Percentiles rank a stretch among this genome's conserved stretches.
Conservation (phyloP, 2,797 vertebrate genomes). For the Melanogrammus aeglefinus region DNA sequence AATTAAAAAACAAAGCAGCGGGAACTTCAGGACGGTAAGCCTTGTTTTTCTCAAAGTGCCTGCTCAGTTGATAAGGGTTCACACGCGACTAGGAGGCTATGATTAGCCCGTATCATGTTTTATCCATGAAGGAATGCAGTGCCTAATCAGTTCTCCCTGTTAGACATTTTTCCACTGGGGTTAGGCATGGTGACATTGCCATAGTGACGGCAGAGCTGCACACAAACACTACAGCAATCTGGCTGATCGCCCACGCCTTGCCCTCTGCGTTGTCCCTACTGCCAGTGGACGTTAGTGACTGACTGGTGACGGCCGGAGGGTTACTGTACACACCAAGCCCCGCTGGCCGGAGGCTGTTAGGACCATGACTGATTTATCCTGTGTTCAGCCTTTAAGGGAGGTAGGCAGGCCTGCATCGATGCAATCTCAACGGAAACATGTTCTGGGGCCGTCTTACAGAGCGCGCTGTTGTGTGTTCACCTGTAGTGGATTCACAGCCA, state of each 20-base stretch:
- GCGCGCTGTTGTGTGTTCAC: no score
- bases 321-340: background rate
- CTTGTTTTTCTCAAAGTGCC: conserved; percentile 4
- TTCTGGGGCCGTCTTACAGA: no score
- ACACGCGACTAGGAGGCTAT: background rate
- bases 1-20: background rate
- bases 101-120: conserved; percentile 46
- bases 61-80: conserved; percentile 22
- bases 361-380: conserved; percentile 21
- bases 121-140: conserved; percentile 49
- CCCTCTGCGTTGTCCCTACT: conserved; percentile 46
- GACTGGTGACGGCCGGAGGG: conserved; percentile 11
- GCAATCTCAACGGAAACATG: no score
- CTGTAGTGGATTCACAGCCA: no score
- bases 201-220: conserved; percentile 51
- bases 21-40: background rate
- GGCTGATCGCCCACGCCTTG: conserved; percentile 55
- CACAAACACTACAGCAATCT: conserved; percentile 51
- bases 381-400: background rate
- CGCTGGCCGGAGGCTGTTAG: conserved; percentile 26
- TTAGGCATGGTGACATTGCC: conserved; percentile 58
- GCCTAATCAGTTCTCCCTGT: conserved; percentile 51
- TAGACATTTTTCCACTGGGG: conserved; percentile 54
- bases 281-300: conserved; percentile 54
- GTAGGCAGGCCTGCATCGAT: background rate